Evolutionary conservation across 2,888 invertebrate genomes (phyloP).

Genomic region (Amphipoea lucens): DNA sequence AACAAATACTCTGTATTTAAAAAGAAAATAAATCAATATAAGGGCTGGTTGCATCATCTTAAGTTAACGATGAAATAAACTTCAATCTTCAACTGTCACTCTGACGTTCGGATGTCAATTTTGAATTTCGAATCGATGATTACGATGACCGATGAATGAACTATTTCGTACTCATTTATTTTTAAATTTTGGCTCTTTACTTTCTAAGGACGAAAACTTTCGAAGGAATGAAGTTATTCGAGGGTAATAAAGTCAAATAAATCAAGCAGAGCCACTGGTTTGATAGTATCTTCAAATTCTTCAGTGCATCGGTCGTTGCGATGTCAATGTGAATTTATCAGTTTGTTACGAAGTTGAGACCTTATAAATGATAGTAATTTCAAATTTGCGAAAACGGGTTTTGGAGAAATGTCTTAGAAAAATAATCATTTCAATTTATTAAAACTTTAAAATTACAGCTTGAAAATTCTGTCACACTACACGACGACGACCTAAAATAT

Average conservation of each 20-base stretch:
- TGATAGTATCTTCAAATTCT: slow-evolving; percentile 55
- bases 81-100: slow-evolving; percentile 12
- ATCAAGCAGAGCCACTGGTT: slow-evolving; percentile 54
- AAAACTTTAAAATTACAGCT: neutral
- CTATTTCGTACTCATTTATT: neutral
- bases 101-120: slow-evolving; percentile 4
- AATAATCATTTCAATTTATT: neutral
- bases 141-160: slow-evolving; percentile 7
- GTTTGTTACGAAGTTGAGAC: slow-evolving; percentile 8
- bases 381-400: neutral
- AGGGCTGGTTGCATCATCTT: slow-evolving; percentile 8
- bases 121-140: slow-evolving; percentile 30
- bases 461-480: neutral
- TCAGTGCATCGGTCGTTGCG: slow-evolving; percentile 31
- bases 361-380: slow-evolving; percentile 2
- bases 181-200: neutral
- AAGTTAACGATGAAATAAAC: slow-evolving; percentile 26
- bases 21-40: slow-evolving; percentile 21
- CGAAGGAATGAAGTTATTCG: slow-evolving; percentile 27
- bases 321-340: slow-evolving; percentile 41
- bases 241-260: slow-evolving; percentile 25
- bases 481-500: slow-evolving; percentile 33
- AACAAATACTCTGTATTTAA: slow-evolving; percentile 21
- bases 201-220: slow-evolving; percentile 19
- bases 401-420: neutral